These are phyloP conservation scores for Danaus melanippus DNA, from an alignment of 1,140 invertebrate species.

Conservation along the genomic window DNA sequence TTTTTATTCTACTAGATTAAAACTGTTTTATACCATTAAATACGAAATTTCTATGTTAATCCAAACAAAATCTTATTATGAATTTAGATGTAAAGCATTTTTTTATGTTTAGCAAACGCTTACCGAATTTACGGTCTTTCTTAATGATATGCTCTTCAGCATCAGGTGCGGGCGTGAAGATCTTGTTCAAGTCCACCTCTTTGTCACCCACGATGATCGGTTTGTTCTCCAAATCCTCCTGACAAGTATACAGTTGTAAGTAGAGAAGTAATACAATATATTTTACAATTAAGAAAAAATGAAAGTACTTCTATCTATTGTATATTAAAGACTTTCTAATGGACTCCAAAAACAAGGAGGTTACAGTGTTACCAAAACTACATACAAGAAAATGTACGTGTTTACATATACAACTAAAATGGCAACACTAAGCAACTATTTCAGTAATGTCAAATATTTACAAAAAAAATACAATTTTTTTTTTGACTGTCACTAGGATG, in stretches of 20 bases:
- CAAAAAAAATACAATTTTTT: constrained; percentile 8
- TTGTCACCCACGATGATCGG: constrained; percentile 63
- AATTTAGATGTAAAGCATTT: too few species aligned
- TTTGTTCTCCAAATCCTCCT: constrained; percentile 66
- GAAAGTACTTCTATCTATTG: not conserved
- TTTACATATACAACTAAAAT: not conserved
- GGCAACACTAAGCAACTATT: constrained; percentile 7
- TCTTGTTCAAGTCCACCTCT: constrained; percentile 84
- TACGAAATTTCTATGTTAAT: too few species aligned
- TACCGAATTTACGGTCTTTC: constrained; percentile 76
- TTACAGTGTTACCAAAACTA: not conserved
- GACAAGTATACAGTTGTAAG: not conserved
- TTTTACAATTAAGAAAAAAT: constrained; percentile 8
- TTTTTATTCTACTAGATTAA: too few species aligned
- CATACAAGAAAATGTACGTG: constrained; percentile 6
- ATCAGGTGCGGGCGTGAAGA: constrained; percentile 87
- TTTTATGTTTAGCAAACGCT: too few species aligned
- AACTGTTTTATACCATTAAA: too few species aligned
- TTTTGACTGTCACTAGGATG: not conserved
- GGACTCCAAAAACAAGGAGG: too few species aligned
- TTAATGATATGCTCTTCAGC: constrained; percentile 78
- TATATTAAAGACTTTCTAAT: not conserved
- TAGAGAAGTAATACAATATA: constrained; percentile 1
- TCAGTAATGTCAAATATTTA: constrained; percentile 10
- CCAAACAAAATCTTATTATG: too few species aligned